Conservation (phyloP, 2,113 vertebrate species). For the Puma concolor region DNA sequence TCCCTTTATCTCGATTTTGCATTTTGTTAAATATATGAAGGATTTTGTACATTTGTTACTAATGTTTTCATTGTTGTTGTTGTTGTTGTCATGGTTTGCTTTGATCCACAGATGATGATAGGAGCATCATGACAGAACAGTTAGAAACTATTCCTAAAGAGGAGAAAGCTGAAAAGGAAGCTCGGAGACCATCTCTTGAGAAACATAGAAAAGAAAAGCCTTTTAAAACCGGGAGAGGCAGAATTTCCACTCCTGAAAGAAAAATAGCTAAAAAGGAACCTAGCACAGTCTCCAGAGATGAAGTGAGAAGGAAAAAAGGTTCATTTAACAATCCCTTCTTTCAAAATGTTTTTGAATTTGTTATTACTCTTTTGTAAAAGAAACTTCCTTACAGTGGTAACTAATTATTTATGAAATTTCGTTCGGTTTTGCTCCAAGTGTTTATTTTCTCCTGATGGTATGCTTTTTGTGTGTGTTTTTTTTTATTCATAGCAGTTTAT, state of each 20-base stretch:
- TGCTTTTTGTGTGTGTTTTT: conserved; percentile 88
- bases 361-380: conserved; percentile 69
- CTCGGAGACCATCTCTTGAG: conserved; percentile 90
- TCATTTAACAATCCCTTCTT: conserved; percentile 88
- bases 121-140: conserved; percentile 95
- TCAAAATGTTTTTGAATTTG: conserved; percentile 65
- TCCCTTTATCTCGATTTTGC: conserved; percentile 68
- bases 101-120: conserved; percentile 95
- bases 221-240: conserved; percentile 92
- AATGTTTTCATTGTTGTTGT: conserved; percentile 80
- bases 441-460: conserved; percentile 87
- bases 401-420: conserved; percentile 59
- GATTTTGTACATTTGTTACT: conserved; percentile 80
- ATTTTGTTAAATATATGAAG: conserved; percentile 52
- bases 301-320: conserved; percentile 99
- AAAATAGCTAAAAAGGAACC: conserved; percentile 96
- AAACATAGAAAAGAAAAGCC: conserved; percentile 94
- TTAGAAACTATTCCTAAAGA: conserved; percentile 94
- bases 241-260: conserved; percentile 97
- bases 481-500: conserved; percentile 94
- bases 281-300: conserved; percentile 94
- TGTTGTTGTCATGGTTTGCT: conserved; percentile 88
- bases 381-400: conserved; percentile 69
- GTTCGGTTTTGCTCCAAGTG: conserved; percentile 79
- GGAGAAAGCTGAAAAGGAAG: conserved; percentile 89